A percentile compares a stretch with the other conserved stretches of the same genome.
These are phyloP conservation scores for Pangasius sanitwongsei DNA, from an alignment of 2,797 vertebrate species.

Conservation along the genomic window DNA sequence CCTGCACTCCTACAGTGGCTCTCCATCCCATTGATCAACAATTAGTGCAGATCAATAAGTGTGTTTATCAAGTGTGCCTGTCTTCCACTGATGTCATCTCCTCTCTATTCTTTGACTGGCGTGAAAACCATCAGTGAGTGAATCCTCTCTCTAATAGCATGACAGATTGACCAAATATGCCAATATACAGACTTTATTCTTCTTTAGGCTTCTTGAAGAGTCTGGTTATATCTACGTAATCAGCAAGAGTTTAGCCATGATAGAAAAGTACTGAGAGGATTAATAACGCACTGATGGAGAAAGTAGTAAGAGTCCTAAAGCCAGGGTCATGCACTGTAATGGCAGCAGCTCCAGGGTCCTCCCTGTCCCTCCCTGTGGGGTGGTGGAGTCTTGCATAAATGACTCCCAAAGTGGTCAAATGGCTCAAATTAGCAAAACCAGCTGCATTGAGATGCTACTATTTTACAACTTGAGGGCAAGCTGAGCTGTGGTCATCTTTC, in stretches of 20 bases:
- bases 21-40: not conserved
- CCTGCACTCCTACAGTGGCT: not conserved
- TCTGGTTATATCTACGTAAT: not conserved
- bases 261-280: not conserved
- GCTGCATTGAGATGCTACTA: not conserved
- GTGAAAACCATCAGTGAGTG: not conserved
- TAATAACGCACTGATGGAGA: not conserved
- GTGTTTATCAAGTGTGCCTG: not conserved
- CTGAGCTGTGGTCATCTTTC: not conserved
- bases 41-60: not conserved
- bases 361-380: not conserved
- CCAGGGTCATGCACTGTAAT: not conserved
- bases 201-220: not conserved
- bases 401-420: not conserved
- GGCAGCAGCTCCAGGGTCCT: not conserved
- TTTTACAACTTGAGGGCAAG: not conserved
- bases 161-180: not conserved
- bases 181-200: not conserved
- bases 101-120: not conserved
- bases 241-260: not conserved
- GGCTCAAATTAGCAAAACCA: not conserved
- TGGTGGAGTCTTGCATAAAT: not conserved
- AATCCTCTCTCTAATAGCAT: not conserved
- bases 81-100: not conserved
- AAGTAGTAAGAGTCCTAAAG: not conserved